Base-by-base conservation (phyloP, 23 tunicate species). In the Oikopleura dioica region DNA sequence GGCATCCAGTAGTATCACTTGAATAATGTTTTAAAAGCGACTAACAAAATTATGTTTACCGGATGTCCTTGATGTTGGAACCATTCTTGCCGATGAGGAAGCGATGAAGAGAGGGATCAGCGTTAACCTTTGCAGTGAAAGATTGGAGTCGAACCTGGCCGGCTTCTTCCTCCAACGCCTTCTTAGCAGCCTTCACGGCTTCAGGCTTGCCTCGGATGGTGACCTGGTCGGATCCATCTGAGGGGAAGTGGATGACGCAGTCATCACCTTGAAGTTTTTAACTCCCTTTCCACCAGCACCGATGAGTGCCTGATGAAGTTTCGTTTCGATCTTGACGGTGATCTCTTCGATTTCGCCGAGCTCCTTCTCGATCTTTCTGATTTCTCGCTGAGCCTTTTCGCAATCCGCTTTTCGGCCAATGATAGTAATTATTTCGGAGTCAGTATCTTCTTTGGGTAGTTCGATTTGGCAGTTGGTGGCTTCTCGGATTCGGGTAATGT, bases 391-490 rank as follows among this genome's bases (percentile, higher is more conserved):
- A 0, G 99, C 99, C 76, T 81, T 81, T 68, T 94, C 95, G 72
- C 89, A 84, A 75, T 94, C 88, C 12, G 79, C 83, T 81, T 94
- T 94, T 59, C 75, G 69, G 38, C 99, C 99, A 59, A 81, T 79
- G 37, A 94, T 86, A 28, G 82, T 80, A 81, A 94, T 94, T 58
- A 94, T 87, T 59, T 94, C 99, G 69, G 84, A 83, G n/a, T 94
- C 79, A 2, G 95, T 82, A 75, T 86, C 83, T 81, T 94, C 95
- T 1, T 82, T 86, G 16, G 99, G 99, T 59, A 94, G 75, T 23
- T 94, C 99, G 69, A 94, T 94, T 92, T 94, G 76, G n/a, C 35
- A 67, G 81, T 83, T 81, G 75, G 99, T 94, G 58, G 86, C 99
- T 59, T 94, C 95, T 35, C 99, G 69, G 26, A 94, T 94, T 37